These are phyloP conservation scores for Syngnathus floridae DNA, from an alignment of 2,113 vertebrate species.

Conservation along the genomic window DNA sequence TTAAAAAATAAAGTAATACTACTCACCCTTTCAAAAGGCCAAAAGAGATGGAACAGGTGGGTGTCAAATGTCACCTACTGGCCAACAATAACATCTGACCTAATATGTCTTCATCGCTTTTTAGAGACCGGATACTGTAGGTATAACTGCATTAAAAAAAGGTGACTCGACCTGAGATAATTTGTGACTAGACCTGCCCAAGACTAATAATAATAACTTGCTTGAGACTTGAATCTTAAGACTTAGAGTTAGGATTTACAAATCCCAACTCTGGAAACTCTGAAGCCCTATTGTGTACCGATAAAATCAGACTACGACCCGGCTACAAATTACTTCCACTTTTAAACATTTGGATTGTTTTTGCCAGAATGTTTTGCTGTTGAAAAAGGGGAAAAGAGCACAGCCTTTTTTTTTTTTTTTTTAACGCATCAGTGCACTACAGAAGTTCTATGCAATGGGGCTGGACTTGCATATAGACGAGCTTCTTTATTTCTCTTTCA, in stretches of 20 bases:
- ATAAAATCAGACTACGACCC: neutral
- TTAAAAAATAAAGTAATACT: neutral
- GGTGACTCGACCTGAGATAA: too few species aligned
- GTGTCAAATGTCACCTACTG: neutral
- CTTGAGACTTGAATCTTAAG: neutral
- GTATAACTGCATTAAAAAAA: too few species aligned
- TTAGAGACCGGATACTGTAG: too few species aligned
- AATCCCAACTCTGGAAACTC: neutral
- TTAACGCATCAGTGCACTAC: constrained; percentile 54
- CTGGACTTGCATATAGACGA: constrained; percentile 62
- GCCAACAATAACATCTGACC: too few species aligned
- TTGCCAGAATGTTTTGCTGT: constrained; percentile 42
- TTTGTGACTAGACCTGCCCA: too few species aligned
- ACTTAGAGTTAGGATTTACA: neutral
- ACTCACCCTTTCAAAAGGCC: neutral
- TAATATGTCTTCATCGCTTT: too few species aligned
- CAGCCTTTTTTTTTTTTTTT: constrained; percentile 41
- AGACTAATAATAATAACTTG: neutral
- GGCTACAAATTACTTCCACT: neutral
- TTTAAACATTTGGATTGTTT: constrained; percentile 12
- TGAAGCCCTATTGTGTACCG: neutral
- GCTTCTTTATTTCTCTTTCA: constrained; percentile 43
- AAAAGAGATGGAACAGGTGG: neutral
- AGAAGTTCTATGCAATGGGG: constrained; percentile 73
- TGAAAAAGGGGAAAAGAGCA: constrained; percentile 54